Conservation (phyloP, 2,888 invertebrate genomes). For the Andrena bicolor region DNA sequence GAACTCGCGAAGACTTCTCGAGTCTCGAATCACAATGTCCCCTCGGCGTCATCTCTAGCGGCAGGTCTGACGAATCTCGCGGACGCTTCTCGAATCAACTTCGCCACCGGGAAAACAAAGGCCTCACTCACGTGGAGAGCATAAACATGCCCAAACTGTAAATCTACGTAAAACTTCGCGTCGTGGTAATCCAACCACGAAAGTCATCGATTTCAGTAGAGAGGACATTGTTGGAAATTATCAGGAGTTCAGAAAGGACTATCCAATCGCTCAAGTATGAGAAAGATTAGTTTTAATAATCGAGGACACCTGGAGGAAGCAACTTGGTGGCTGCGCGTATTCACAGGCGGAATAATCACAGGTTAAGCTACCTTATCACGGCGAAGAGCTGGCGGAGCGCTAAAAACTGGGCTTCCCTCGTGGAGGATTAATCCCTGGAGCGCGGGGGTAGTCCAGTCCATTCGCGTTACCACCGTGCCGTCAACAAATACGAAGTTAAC, state of each 20-base stretch:
- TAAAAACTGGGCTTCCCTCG: slow-evolving; percentile 11
- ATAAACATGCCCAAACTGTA: not conserved
- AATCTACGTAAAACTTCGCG: not conserved
- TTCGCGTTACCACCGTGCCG: slow-evolving; percentile 28
- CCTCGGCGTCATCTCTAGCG: slow-evolving; percentile 17
- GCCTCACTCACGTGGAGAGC: not conserved
- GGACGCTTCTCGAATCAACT: not conserved
- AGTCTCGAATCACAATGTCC: slow-evolving; percentile 38
- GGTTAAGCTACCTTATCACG: not conserved
- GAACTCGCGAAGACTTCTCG: slow-evolving; percentile 27
- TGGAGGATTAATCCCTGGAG: slow-evolving; percentile 30
- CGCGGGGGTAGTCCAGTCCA: not conserved
- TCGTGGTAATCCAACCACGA: no score
- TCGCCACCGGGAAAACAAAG: not conserved
- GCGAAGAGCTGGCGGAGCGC: not conserved
- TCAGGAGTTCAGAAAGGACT: no score
- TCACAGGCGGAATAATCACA: not conserved
- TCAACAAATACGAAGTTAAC: slow-evolving; percentile 50
- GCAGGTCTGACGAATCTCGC: slow-evolving; percentile 1
- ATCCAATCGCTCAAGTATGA: no score
- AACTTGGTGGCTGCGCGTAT: not conserved
- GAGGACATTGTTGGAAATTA: no score
- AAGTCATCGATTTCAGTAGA: no score
- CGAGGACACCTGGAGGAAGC: no score
- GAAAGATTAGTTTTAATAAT: no score